Percentiles rank a stretch among this genome's conserved stretches.
These are phyloP conservation scores for Thumatha senex DNA, from an alignment of 2,888 invertebrate species.

Conservation along the genomic window DNA sequence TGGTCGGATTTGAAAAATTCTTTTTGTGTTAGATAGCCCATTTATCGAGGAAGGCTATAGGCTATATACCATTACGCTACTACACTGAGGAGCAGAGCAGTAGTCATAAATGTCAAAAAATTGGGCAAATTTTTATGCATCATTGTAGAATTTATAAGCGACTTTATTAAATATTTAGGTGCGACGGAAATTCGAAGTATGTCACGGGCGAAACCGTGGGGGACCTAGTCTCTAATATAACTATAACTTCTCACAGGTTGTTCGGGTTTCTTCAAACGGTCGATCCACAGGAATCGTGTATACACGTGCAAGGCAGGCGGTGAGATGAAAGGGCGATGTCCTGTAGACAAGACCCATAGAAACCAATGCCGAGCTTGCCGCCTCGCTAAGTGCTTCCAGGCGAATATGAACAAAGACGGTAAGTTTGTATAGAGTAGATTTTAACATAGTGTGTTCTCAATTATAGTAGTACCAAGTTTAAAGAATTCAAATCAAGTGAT, in stretches of 20 bases:
- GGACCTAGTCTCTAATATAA: too few relatives aligned
- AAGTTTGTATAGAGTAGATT: conserved; percentile 64
- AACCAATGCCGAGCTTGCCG: conserved; percentile 98
- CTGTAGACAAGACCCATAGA: conserved; percentile 97
- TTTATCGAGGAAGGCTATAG: too few relatives aligned
- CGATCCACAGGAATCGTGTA: conserved; percentile 97
- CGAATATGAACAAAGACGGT: conserved; percentile 99
- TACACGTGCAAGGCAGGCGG: conserved; percentile 99
- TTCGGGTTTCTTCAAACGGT: conserved; percentile 97
- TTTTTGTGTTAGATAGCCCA: too few relatives aligned
- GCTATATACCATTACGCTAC: too few relatives aligned
- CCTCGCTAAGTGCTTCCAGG: conserved; percentile 97
- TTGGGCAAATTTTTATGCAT: too few relatives aligned
- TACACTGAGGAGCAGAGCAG: too few relatives aligned
- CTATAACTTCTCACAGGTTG: conserved; percentile 85
- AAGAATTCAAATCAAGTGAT: background rate
- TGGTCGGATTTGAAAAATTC: too few relatives aligned
- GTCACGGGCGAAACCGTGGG: too few relatives aligned
- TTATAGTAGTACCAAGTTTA: background rate
- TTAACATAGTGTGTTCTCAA: background rate
- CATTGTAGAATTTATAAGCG: too few relatives aligned
- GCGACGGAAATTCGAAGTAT: too few relatives aligned
- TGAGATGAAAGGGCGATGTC: conserved; percentile 95
- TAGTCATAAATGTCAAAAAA: too few relatives aligned
- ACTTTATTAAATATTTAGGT: too few relatives aligned